phyloP scores from a whole-genome alignment of 2,113 vertebrate genomes.

The Pelvicachromis taeniatus region DNA sequence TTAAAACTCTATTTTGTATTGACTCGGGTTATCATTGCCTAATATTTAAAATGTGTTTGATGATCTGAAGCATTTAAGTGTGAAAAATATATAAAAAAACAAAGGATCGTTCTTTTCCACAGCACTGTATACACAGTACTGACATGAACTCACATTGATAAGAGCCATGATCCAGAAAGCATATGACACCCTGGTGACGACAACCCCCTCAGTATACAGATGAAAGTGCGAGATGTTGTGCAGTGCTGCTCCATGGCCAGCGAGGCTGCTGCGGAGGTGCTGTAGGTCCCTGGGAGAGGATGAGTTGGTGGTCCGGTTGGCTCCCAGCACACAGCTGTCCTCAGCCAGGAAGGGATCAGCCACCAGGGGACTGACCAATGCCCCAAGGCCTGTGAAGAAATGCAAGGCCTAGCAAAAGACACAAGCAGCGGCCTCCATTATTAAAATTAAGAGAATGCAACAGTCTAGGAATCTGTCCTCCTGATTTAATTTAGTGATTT shows the following conservation, averaged over 20 bases:
- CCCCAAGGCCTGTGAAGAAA: slow-evolving; percentile 92
- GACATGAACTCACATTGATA: slow-evolving; percentile 83
- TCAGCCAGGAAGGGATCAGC: slow-evolving; percentile 93
- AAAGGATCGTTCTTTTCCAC: neutral
- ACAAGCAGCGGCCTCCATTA: neutral
- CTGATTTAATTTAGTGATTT: neutral
- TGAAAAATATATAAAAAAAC: neutral
- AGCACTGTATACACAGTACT: neutral
- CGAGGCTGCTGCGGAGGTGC: slow-evolving; percentile 78
- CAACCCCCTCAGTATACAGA: slow-evolving; percentile 68
- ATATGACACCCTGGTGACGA: slow-evolving; percentile 81
- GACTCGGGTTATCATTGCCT: rapidly evolving
- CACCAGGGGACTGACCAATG: slow-evolving; percentile 88
- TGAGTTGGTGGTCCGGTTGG: slow-evolving; percentile 77
- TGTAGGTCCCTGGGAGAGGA: slow-evolving; percentile 58
- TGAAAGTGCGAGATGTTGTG: slow-evolving; percentile 75
- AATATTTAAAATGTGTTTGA: neutral
- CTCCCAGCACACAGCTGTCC: slow-evolving; percentile 77
- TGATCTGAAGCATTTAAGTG: neutral
- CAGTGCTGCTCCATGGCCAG: slow-evolving; percentile 57
- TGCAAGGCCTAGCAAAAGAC: slow-evolving; percentile 80
- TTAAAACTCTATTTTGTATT: neutral
- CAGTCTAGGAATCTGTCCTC: neutral
- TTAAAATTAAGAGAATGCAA: neutral
- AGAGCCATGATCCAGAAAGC: slow-evolving; percentile 99